These are phyloP conservation scores for Ypsolopha sequella DNA, from an alignment of 2,888 invertebrate species.

Conservation along the genomic window DNA sequence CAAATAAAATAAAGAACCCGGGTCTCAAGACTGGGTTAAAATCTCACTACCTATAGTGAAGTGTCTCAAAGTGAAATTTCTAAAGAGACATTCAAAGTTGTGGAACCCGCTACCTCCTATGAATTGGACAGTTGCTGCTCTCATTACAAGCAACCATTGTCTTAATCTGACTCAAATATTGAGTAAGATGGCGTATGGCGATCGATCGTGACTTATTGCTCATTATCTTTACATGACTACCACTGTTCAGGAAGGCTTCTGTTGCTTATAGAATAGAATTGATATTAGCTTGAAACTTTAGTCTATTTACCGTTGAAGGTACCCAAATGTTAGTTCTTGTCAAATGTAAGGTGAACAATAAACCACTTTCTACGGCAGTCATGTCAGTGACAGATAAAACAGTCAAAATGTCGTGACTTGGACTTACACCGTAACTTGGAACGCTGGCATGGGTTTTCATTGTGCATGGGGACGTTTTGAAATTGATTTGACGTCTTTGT, in stretches of 20 bases:
- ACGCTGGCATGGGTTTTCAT: background rate
- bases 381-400: constrained; percentile 18
- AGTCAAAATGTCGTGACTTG: constrained; percentile 25
- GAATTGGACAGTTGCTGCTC: constrained; percentile 14
- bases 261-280: background rate
- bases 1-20: too few relatives aligned
- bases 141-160: constrained; percentile 1
- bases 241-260: background rate
- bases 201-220: constrained; percentile 59
- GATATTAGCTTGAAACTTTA: too few relatives aligned
- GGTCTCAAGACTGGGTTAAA: too few relatives aligned
- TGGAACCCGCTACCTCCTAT: constrained; percentile 12
- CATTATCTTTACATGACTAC: constrained; percentile 13
- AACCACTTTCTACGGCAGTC: constrained; percentile 48
- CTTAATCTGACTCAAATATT: constrained; percentile 19
- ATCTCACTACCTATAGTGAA: too few relatives aligned
- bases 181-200: constrained; percentile 29
- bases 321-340: constrained; percentile 8
- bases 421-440: background rate
- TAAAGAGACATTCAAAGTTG: background rate
- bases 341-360: constrained; percentile 49
- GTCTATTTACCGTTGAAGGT: background rate
- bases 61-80: background rate
- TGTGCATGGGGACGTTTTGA: too few relatives aligned
- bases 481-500: background rate